These are phyloP conservation scores for Cryptotis parvus DNA, from an alignment of 2,113 vertebrate species.

Conservation along the genomic window DNA sequence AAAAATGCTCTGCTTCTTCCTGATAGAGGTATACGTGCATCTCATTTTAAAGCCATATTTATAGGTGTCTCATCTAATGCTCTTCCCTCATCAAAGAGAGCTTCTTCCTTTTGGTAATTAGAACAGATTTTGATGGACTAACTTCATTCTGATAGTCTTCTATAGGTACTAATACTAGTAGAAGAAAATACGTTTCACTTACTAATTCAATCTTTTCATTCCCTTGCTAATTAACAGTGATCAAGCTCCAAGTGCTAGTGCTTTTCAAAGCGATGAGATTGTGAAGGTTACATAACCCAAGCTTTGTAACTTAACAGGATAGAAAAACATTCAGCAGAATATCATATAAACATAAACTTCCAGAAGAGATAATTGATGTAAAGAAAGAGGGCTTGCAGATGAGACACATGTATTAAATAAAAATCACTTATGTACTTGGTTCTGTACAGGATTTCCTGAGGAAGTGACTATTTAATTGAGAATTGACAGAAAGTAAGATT, in stretches of 20 bases:
- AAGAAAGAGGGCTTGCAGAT: neutral
- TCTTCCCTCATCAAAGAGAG: no score
- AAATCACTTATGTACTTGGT: neutral
- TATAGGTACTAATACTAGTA: neutral
- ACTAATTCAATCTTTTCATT: neutral
- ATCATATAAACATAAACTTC: neutral
- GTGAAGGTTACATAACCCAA: neutral
- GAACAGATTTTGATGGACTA: neutral
- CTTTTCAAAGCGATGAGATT: neutral
- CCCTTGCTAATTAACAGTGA: neutral
- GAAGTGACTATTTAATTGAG: neutral
- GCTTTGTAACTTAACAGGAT: neutral
- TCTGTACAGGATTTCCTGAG: neutral
- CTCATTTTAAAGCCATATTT: neutral
- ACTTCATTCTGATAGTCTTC: neutral
- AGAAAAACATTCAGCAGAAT: neutral
- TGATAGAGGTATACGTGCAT: neutral
- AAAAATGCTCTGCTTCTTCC: neutral
- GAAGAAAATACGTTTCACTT: slow-evolving; percentile 2
- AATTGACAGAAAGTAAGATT: neutral
- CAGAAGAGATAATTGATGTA: neutral
- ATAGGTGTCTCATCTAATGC: no score
- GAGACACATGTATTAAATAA: neutral
- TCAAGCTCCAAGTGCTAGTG: neutral
- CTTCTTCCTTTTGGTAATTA: neutral